phyloP scores from a whole-genome alignment of 30 jellyfish, hydroid and myxozoan species.

The Catostylus mosaicus region DNA sequence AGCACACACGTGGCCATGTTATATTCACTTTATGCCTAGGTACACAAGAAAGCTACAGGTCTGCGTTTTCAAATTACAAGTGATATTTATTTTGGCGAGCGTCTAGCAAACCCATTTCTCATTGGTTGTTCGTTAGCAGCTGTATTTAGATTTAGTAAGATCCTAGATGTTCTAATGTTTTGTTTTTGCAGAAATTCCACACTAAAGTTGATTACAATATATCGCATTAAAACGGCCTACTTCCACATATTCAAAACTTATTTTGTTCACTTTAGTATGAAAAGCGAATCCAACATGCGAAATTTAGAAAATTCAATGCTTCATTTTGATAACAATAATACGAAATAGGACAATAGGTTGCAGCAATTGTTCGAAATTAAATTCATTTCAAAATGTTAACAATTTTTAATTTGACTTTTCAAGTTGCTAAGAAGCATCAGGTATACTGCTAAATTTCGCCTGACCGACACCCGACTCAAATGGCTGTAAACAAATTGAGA shows the following conservation, averaged over 20 bases:
- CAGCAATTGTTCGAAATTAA: neutral
- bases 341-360: neutral
- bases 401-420: neutral
- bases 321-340: neutral
- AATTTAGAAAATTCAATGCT: no score
- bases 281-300: no score
- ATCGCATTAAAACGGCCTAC: no score
- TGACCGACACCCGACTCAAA: neutral
- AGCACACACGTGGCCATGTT: constrained; percentile 90
- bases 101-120: constrained; percentile 69
- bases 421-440: neutral
- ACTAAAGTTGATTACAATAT: no score
- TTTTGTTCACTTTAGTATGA: no score
- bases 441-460: neutral
- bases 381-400: neutral
- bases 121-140: constrained; percentile 80
- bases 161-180: constrained; percentile 15
- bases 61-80: constrained; percentile 18
- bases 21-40: constrained; percentile 62
- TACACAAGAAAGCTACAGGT: constrained; percentile 72
- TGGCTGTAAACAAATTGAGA: constrained; percentile 12
- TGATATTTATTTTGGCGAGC: constrained; percentile 68
- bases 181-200: neutral
- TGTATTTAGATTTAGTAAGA: constrained; percentile 58
- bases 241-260: no score